A percentile compares a stretch with the other conserved stretches of the same genome.
Conservation (phyloP, 2,888 invertebrate genomes). For the Apotomis turbidana region DNA sequence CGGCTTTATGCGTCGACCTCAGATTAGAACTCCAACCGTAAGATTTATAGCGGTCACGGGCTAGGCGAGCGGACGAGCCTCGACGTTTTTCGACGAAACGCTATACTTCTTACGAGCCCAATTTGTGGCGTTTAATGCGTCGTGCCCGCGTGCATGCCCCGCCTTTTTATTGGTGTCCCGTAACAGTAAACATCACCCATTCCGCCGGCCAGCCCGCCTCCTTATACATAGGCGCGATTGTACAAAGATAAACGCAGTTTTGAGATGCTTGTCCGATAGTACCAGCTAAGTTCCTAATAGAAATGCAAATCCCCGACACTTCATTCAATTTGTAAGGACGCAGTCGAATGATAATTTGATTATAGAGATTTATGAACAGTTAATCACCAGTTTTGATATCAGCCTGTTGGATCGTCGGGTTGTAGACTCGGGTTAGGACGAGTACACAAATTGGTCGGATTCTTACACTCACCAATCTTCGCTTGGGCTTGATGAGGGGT, state of each 20-base stretch:
- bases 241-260: constrained; percentile 34
- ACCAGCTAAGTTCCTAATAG: constrained; percentile 30
- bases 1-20: constrained; percentile 76
- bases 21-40: constrained; percentile 75
- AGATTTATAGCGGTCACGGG: constrained; percentile 77
- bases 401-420: constrained; percentile 4
- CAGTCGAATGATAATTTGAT: constrained; percentile 22
- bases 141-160: constrained; percentile 77
- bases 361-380: constrained; percentile 23
- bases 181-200: constrained; percentile 82
- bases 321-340: constrained; percentile 23
- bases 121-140: constrained; percentile 77
- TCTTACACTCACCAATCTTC: constrained; percentile 98
- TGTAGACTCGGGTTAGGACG: constrained; percentile 15
- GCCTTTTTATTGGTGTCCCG: constrained; percentile 82
- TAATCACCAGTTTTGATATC: constrained; percentile 13
- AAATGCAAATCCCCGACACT: constrained; percentile 29
- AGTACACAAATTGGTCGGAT: constrained; percentile 78
- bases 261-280: constrained; percentile 33
- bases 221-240: constrained; percentile 35
- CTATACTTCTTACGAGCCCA: constrained; percentile 79
- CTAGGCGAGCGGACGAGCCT: constrained; percentile 66
- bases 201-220: constrained; percentile 29
- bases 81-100: constrained; percentile 74
- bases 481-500: constrained; percentile 99